phyloP scores from a whole-genome alignment of 1,140 invertebrate species.

The Acyrthosiphon pisum region DNA sequence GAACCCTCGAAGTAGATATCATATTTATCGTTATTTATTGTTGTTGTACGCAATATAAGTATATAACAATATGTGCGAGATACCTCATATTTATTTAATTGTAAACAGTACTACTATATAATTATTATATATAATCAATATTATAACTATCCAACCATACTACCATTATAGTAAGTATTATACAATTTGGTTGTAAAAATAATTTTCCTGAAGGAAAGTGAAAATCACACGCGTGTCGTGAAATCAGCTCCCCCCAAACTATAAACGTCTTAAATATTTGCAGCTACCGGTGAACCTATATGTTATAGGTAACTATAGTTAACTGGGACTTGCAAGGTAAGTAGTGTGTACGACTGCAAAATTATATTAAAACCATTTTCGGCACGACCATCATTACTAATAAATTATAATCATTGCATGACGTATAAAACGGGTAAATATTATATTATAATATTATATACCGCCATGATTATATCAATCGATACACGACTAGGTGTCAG shows the following conservation, averaged over 20 bases:
- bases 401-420: not conserved
- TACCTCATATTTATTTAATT: not conserved
- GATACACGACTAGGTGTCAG: not conserved
- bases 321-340: too few species aligned
- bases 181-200: not conserved
- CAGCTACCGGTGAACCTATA: too few species aligned
- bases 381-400: too few species aligned
- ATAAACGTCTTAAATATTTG: too few species aligned
- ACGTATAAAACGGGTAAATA: not conserved
- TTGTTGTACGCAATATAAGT: not conserved
- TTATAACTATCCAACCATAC: too few species aligned
- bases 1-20: not conserved
- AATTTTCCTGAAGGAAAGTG: not conserved
- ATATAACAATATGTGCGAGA: not conserved
- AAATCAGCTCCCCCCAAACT: too few species aligned
- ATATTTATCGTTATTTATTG: not conserved
- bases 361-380: not conserved
- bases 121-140: too few species aligned
- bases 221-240: too few species aligned
- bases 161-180: too few species aligned
- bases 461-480: not conserved
- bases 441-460: not conserved
- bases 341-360: too few species aligned
- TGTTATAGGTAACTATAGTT: too few species aligned
- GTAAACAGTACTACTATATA: not conserved